Conservation (phyloP, 2,797 vertebrate species). For the Nannoperca obscura region DNA sequence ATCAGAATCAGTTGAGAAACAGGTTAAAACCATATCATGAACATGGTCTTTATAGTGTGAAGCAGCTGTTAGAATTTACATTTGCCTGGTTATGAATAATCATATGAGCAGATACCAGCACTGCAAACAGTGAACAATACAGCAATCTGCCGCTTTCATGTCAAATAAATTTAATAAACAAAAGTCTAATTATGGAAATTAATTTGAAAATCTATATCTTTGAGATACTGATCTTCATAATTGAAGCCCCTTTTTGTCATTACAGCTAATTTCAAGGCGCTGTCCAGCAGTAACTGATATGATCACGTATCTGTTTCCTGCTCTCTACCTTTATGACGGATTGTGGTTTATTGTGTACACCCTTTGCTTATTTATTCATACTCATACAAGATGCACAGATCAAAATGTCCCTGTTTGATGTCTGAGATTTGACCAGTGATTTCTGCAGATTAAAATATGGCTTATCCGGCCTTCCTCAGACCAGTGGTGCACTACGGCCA, state of each 20-base stretch:
- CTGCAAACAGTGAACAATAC: neutral
- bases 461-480: constrained; percentile 21
- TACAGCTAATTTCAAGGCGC: neutral
- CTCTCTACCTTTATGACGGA: neutral
- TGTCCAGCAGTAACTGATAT: neutral
- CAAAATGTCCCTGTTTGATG: constrained; percentile 23
- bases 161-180: constrained; percentile 2
- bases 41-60: neutral
- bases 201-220: neutral
- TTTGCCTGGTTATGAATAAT: constrained; percentile 13
- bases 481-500: constrained; percentile 14
- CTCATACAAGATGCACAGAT: neutral
- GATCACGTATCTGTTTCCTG: neutral
- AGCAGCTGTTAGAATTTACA: constrained; percentile 1
- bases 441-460: constrained; percentile 50
- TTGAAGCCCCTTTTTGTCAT: neutral
- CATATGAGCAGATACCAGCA: constrained; percentile 2
- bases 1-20: constrained; percentile 31
- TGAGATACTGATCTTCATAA: neutral
- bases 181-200: neutral
- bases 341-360: neutral
- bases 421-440: constrained; percentile 32
- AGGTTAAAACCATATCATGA: constrained; percentile 10
- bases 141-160: neutral
- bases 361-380: neutral